phyloP scores from a whole-genome alignment of 2,113 vertebrate genomes.

The Ctenomys sociabilis region DNA sequence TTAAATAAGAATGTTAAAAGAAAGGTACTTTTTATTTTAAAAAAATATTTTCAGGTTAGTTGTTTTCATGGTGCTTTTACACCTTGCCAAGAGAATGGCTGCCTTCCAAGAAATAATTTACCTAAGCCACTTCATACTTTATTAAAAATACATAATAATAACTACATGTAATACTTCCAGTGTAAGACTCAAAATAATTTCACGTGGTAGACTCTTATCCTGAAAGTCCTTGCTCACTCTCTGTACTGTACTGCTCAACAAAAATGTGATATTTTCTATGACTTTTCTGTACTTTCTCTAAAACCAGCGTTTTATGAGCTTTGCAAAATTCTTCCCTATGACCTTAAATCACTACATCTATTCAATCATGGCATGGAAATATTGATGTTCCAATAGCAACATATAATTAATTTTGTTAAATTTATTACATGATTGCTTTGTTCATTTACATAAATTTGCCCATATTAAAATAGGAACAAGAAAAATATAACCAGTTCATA shows the following conservation, averaged over 20 bases:
- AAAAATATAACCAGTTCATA: background rate
- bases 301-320: background rate
- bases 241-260: background rate
- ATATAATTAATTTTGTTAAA: background rate
- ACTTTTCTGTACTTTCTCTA: background rate
- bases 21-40: conserved; percentile 1
- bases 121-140: background rate
- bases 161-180: background rate
- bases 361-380: background rate
- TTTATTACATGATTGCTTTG: background rate
- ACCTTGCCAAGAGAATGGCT: background rate
- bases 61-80: conserved; percentile 36
- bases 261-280: background rate
- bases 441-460: background rate
- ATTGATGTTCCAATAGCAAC: background rate
- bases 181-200: background rate
- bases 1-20: conserved; percentile 70
- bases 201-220: background rate
- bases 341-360: background rate
- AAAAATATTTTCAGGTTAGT: conserved; percentile 61
- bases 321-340: background rate
- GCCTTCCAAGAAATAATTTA: conserved; percentile 30
- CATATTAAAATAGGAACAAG: background rate
- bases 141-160: background rate
- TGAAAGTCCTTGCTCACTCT: background rate